Evolutionary conservation across 2,113 vertebrate genomes (phyloP).

Genomic region (Pluvialis apricaria): DNA sequence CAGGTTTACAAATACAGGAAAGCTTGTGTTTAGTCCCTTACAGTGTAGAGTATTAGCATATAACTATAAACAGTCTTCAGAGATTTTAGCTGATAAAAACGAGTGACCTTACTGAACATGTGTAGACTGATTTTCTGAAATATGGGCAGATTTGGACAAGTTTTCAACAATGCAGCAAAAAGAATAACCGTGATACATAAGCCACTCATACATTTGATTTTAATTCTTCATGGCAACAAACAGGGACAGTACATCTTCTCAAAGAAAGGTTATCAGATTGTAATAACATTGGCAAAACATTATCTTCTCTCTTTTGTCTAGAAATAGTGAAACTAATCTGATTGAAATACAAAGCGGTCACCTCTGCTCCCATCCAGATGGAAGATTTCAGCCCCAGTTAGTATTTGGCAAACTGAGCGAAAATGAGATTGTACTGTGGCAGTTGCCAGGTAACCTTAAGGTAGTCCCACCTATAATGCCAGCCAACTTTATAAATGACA

Average conservation of each 20-base stretch:
- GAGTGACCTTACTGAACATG: background rate
- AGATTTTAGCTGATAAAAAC: background rate
- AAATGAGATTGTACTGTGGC: background rate
- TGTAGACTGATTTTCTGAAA: background rate
- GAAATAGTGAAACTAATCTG: background rate
- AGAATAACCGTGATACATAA: background rate
- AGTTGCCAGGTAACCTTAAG: constrained; percentile 15
- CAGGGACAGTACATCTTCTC: background rate
- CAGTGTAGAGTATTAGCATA: background rate
- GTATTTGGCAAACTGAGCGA: background rate
- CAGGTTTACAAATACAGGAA: background rate
- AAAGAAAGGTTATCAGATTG: background rate
- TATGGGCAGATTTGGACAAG: background rate
- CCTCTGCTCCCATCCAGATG: background rate
- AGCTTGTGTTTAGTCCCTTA: background rate
- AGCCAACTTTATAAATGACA: background rate
- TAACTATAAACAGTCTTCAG: background rate
- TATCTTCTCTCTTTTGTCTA: background rate
- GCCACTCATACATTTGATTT: background rate
- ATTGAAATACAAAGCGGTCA: background rate
- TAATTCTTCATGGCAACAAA: background rate
- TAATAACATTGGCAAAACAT: background rate
- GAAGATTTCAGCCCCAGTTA: constrained; percentile 19
- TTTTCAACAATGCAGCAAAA: background rate
- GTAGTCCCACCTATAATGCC: background rate